phyloP scores from a whole-genome alignment of 2,888 invertebrate genomes.

The Rutpela maculata region DNA sequence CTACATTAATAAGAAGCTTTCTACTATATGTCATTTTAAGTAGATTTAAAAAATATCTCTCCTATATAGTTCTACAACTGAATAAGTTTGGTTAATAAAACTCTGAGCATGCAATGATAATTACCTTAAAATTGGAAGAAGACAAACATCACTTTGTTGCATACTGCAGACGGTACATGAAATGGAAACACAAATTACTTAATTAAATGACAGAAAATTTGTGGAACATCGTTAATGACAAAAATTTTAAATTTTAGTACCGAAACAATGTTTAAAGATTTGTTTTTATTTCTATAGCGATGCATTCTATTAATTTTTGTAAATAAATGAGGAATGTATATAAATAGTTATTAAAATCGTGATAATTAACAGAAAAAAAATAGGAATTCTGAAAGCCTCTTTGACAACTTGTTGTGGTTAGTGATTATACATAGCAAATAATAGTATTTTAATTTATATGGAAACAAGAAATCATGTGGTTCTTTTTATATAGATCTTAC shows the following conservation, averaged over 20 bases:
- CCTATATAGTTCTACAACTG: constrained; percentile 28
- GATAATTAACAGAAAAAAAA: too few species aligned
- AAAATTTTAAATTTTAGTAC: background rate
- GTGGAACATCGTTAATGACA: background rate
- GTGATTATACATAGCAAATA: too few species aligned
- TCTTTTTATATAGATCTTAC: too few species aligned
- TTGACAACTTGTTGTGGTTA: too few species aligned
- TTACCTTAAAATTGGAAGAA: constrained; percentile 57
- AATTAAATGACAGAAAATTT: background rate
- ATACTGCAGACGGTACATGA: constrained; percentile 54
- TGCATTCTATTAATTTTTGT: too few species aligned
- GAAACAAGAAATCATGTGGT: too few species aligned
- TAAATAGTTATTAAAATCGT: too few species aligned
- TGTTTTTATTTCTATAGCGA: too few species aligned
- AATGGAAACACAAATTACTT: constrained; percentile 51
- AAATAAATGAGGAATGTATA: too few species aligned
- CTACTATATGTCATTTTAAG: constrained; percentile 41
- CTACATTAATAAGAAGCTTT: constrained; percentile 24
- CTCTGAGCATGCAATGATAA: constrained; percentile 34
- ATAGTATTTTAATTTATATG: too few species aligned
- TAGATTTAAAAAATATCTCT: constrained; percentile 26
- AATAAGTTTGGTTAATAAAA: constrained; percentile 12
- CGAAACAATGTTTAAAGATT: too few species aligned
- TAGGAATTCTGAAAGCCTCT: too few species aligned
- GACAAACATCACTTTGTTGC: constrained; percentile 25